Base-by-base conservation (phyloP, 2,888 invertebrate genomes). In the Melanotus villosus region DNA sequence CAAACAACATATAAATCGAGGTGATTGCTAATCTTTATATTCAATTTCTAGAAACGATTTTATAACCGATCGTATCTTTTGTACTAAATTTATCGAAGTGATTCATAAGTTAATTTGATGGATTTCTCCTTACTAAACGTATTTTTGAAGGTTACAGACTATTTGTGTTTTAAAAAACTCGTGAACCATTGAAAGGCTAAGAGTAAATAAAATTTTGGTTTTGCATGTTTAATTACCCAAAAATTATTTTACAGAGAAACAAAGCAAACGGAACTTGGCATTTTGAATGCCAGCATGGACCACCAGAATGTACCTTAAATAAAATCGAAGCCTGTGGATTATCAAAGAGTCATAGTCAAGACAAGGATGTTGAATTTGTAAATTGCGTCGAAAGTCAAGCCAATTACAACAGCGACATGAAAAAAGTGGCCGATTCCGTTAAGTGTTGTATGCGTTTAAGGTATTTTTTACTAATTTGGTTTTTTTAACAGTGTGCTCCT, bases 251-350 rank as follows among this genome's bases (percentile, higher is more conserved):
- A 18, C n/a, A 65, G 69, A 45, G 47, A 26, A 43, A 9, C 2
- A 23, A 66, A 62, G 68, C 41, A 23, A 72, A 77, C 66, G 78
- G 78, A 30, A 74, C 69, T 56, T 84, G 80, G 79, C 64, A 50
- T 0, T 87, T 84, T 72, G 21, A 60, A 0, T 88, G 88, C 72
- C 87, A 88, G 73, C 87, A 88, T 70, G 87, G 87, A 0, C 63
- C 78, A 0, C 65, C 73, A 0, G 88, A 88, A 77, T 88, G 88
- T 74, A 70, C 73, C 0, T 86, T 86, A 6, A 88, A 88, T 77
- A 84, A 82, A 75, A 82, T 84, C 1, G 87, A 87, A 73, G 84
- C 86, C 1, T 88, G 88, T 70, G 86, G 82, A 3, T 76, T 88
- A 64, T 26, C 81, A n/a, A 77, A 82, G 57, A 81, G 84, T 52